These are phyloP conservation scores for Steinernema feltiae DNA, from an alignment of 1,140 invertebrate genomes.

Conservation along the genomic window DNA sequence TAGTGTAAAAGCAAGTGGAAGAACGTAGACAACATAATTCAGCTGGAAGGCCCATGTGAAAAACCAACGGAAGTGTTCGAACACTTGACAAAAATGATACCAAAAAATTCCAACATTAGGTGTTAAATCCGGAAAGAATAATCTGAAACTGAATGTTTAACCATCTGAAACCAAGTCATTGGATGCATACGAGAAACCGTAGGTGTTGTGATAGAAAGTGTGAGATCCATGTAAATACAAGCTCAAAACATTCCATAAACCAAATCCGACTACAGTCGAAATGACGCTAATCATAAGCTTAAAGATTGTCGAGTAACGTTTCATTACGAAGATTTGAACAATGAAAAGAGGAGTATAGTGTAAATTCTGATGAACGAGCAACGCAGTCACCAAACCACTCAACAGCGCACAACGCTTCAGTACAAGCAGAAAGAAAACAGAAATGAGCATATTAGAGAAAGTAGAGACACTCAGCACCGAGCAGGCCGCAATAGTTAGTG, in stretches of 20 bases:
- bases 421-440: conserved; percentile 63
- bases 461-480: conserved; percentile 82
- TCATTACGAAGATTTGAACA: neutral
- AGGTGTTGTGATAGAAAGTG: conserved; percentile 71
- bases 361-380: neutral
- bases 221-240: conserved; percentile 64
- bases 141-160: conserved; percentile 58
- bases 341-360: neutral
- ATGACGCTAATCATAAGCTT: neutral
- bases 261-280: conserved; percentile 42
- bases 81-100: conserved; percentile 99
- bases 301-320: conserved; percentile 16
- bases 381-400: neutral
- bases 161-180: conserved; percentile 52
- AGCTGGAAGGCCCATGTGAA: conserved; percentile 95
- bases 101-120: conserved; percentile 97
- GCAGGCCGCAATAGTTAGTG: conserved; percentile 80
- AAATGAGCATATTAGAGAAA: conserved; percentile 76
- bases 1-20: conserved; percentile 78
- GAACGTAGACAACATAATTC: conserved; percentile 82
- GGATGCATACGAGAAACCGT: conserved; percentile 73
- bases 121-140: conserved; percentile 78
- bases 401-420: neutral
- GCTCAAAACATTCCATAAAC: conserved; percentile 59
- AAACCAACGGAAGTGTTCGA: conserved; percentile 89